phyloP scores from a whole-genome alignment of 2,888 invertebrate genomes.

The Acleris sparsana region DNA sequence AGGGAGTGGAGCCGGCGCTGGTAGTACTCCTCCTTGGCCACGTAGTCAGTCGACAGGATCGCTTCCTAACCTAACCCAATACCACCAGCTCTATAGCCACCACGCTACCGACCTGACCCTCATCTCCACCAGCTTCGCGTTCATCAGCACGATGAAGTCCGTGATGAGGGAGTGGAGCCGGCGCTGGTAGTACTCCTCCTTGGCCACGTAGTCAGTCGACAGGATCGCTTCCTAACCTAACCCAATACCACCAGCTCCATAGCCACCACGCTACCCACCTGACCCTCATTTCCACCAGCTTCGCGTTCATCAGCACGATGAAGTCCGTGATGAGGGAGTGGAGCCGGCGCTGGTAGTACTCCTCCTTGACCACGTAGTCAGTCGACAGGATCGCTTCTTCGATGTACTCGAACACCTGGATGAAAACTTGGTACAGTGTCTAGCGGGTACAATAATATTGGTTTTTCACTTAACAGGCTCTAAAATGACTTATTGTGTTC shows the following conservation, averaged over 20 bases:
- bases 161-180: constrained; percentile 93
- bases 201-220: constrained; percentile 86
- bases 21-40: constrained; percentile 91
- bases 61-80: too few relatives aligned
- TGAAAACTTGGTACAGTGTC: neutral
- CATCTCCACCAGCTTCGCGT: constrained; percentile 87
- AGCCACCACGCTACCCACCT: constrained; percentile 55
- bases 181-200: constrained; percentile 91
- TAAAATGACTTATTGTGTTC: too few relatives aligned
- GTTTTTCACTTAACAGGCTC: too few relatives aligned
- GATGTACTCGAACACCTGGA: constrained; percentile 90
- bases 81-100: too few relatives aligned
- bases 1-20: constrained; percentile 92
- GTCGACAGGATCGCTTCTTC: constrained; percentile 88
- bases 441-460: too few relatives aligned
- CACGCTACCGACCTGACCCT: constrained; percentile 67
- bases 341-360: constrained; percentile 92
- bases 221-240: constrained; percentile 85
- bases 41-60: constrained; percentile 84
- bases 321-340: constrained; percentile 96
- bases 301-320: constrained; percentile 95
- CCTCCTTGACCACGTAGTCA: constrained; percentile 86
- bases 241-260: too few relatives aligned
- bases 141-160: constrained; percentile 96
- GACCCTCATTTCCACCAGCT: constrained; percentile 84